Base-by-base conservation (phyloP, 2,888 invertebrate genomes). In the Suillia variegata region DNA sequence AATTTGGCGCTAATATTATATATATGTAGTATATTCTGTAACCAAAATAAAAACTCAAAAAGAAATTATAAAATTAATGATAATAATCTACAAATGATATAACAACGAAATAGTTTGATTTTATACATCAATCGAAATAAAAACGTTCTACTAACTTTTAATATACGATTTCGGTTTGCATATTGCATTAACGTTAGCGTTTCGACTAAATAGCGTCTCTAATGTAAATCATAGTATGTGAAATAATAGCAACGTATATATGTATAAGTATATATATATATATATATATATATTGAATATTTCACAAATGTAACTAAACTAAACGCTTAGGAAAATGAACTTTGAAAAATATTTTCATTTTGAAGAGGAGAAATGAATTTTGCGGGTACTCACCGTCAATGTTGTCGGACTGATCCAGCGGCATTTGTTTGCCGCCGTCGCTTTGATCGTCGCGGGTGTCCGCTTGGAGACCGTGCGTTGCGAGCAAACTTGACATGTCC, bases 371-470 rank as follows among this genome's bases (percentile, higher is more conserved):
- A 58, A 49, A 53, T 56, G 38, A 38, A n/a, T n/a, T 13, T n/a
- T 38, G 38, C 12, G 5, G 57, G 66, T 69, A 85, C 90, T 89
- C 84, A 90, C 90, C 90, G 82, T 90, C 90, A 76, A 90, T 89
- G 74, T 89, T 86, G 82, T 90, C 90, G 64, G 88, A 86, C 76
- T 88, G 87, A 81, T 90, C 90, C 47, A 88, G 86, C 67, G 88
- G 87, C 66, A 88, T 84, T 67, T 86, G 81, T 62, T 82, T 81
- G 63, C 74, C 72, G 63, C 74, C 72, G 68, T 82, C 82, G 67
- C 80, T 82, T 85, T 84, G 78, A 84, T 86, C 70, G 80, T 85
- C 78, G 87, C 89, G 72, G 71, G 86, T 84, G 59, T 82, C 81
- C 31, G 78, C 72, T 73, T 85, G 84, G 66, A 89, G 82, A 58